Conservation (phyloP, 2,797 vertebrate genomes). For the Platalea minor region DNA sequence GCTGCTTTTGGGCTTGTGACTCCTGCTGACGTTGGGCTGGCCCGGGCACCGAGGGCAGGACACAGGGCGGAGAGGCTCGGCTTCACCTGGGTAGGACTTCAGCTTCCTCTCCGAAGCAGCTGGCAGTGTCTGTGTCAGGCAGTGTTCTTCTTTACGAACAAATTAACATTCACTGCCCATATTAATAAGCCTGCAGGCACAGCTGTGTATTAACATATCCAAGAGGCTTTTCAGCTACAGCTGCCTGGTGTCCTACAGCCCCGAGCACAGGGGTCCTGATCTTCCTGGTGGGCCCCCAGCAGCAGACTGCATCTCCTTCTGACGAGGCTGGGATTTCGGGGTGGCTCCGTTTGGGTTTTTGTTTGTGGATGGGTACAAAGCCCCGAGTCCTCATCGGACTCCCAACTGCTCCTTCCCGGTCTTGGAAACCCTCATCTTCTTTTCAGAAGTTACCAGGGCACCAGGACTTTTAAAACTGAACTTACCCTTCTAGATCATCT, state of each 20-base stretch:
- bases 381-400: accelerated
- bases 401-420: not conserved
- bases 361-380: not conserved
- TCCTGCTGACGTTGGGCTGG: accelerated
- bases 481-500: not conserved
- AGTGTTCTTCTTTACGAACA: not conserved
- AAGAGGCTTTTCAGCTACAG: not conserved
- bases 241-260: not conserved
- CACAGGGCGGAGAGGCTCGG: accelerated
- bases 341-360: not conserved
- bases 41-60: not conserved
- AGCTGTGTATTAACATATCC: not conserved
- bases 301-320: not conserved
- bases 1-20: not conserved
- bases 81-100: not conserved
- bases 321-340: accelerated
- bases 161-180: not conserved
- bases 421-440: not conserved
- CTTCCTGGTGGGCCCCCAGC: accelerated
- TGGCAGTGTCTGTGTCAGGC: accelerated
- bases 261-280: not conserved
- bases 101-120: not conserved
- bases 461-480: not conserved
- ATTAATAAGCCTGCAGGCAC: not conserved
- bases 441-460: not conserved